These are phyloP conservation scores for Sorex maritimensis DNA, from an alignment of 2,797 vertebrate species.

Conservation along the genomic window DNA sequence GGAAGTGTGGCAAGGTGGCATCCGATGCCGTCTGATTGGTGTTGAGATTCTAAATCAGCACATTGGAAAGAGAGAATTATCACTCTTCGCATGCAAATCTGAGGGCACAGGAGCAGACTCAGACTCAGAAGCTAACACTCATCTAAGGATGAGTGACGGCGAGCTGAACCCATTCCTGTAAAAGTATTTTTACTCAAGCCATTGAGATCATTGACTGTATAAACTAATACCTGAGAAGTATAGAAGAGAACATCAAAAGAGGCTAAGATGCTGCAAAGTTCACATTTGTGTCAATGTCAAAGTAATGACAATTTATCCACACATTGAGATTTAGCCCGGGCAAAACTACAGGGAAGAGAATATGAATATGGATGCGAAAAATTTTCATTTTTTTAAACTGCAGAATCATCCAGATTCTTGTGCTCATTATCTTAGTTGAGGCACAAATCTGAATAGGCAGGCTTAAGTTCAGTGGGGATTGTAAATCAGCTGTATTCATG, in stretches of 20 bases:
- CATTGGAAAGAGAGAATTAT: neutral
- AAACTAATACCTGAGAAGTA: neutral
- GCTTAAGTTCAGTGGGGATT: neutral
- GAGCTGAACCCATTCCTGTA: neutral
- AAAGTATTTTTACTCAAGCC: constrained; percentile 7
- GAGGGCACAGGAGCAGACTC: neutral
- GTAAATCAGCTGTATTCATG: neutral
- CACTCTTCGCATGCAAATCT: neutral
- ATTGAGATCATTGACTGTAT: neutral
- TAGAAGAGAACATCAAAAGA: neutral
- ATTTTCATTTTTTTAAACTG: neutral
- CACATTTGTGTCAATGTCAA: neutral
- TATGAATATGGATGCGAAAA: neutral
- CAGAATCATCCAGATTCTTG: neutral
- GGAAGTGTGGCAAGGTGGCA: neutral
- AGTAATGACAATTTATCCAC: neutral
- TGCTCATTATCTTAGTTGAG: neutral
- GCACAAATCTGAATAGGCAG: neutral
- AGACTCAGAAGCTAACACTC: neutral
- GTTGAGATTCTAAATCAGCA: neutral
- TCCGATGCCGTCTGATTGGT: neutral
- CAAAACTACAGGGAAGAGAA: neutral
- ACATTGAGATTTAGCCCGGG: neutral
- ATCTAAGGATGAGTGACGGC: neutral
- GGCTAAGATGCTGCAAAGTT: neutral